These are phyloP conservation scores for Thamnophis elegans DNA, from an alignment of 2,797 vertebrate genomes.

Conservation along the genomic window DNA sequence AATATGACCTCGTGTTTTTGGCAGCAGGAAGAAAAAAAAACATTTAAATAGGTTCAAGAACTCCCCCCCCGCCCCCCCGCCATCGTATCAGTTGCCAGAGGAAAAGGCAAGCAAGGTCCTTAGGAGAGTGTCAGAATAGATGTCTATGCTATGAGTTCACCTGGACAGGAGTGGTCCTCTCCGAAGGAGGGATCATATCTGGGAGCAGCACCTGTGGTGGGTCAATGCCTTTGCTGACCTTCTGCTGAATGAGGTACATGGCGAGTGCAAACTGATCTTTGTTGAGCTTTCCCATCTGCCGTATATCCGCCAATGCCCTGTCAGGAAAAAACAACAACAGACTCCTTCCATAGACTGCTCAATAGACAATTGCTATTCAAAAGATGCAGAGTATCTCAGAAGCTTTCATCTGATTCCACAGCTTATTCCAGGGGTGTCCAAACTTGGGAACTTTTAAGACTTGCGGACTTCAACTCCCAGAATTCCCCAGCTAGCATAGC, in stretches of 20 bases:
- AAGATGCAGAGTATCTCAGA: neutral
- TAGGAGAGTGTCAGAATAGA: neutral
- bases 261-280: slow-evolving; percentile 94
- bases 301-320: slow-evolving; percentile 94
- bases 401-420: neutral
- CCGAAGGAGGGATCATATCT: slow-evolving; percentile 95
- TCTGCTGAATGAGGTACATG: slow-evolving; percentile 97
- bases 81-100: neutral
- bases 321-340: neutral
- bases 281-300: slow-evolving; percentile 92
- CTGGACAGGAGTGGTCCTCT: slow-evolving; percentile 84
- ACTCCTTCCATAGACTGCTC: neutral
- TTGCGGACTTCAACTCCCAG: no score
- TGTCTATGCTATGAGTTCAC: slow-evolving; percentile 66
- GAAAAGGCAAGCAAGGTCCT: neutral
- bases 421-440: no score
- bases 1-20: neutral
- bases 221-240: slow-evolving; percentile 93
- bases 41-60: neutral
- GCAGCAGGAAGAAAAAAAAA: neutral
- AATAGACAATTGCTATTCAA: neutral
- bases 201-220: slow-evolving; percentile 87
- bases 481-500: no score
- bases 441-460: no score
- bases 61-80: accelerated